phyloP scores from a whole-genome alignment of 2,797 vertebrate species.

The Meriones psammophilus region DNA sequence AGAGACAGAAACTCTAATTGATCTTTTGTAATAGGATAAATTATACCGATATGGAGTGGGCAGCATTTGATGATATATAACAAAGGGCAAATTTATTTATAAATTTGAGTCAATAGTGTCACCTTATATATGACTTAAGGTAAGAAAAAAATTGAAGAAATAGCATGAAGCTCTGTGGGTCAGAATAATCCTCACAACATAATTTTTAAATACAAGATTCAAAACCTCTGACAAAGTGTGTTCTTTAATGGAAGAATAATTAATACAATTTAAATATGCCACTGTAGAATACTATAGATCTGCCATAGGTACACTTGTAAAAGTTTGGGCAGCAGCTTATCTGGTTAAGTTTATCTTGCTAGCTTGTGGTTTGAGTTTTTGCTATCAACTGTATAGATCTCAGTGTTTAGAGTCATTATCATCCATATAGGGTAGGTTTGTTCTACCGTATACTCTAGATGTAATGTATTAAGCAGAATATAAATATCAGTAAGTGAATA shows the following conservation, averaged over 20 bases:
- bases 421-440: not conserved
- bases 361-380: not conserved
- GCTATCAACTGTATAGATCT: not conserved
- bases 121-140: not conserved
- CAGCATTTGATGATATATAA: not conserved
- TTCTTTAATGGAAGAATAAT: not conserved
- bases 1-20: not conserved
- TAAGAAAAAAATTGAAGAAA: not conserved
- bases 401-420: not conserved
- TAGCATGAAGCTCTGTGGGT: not conserved
- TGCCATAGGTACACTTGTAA: not conserved
- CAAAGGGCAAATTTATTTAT: constrained; percentile 39
- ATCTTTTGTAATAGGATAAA: not conserved
- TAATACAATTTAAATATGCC: not conserved
- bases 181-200: not conserved
- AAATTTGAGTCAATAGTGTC: constrained; percentile 32
- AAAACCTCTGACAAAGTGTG: not conserved
- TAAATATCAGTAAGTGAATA: not conserved
- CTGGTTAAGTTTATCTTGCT: not conserved
- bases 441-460: not conserved
- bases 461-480: not conserved
- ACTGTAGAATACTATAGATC: not conserved
- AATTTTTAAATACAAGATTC: not conserved
- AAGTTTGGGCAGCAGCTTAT: not conserved
- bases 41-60: not conserved